These are phyloP conservation scores for Triplophysa dalaica DNA, from an alignment of 2,113 vertebrate species.

Conservation along the genomic window DNA sequence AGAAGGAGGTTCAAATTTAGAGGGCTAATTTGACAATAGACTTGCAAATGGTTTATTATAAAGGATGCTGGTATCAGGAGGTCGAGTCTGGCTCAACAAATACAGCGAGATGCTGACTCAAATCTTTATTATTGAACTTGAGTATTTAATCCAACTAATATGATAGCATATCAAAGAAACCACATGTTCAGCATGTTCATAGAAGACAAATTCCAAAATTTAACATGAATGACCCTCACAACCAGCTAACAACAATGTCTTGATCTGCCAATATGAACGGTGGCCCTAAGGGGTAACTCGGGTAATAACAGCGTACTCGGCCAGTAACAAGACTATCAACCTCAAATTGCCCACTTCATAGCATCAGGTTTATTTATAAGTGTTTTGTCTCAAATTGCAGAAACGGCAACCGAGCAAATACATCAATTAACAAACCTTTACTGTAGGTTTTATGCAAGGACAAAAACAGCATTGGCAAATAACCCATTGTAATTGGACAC, in stretches of 20 bases:
- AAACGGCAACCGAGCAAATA: too few relatives aligned
- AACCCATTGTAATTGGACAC: not conserved
- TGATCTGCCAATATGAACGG: not conserved
- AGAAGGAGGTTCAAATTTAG: slow-evolving; percentile 56
- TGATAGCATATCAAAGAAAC: not conserved
- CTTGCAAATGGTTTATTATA: slow-evolving; percentile 68
- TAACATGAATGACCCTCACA: not conserved
- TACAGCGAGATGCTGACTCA: not conserved
- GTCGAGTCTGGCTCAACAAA: slow-evolving; percentile 54
- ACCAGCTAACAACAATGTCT: not conserved
- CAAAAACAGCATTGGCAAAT: not conserved
- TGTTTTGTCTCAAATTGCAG: slow-evolving; percentile 8
- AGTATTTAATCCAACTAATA: not conserved
- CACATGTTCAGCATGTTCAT: not conserved
- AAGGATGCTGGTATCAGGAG: slow-evolving; percentile 60
- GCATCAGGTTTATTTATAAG: slow-evolving; percentile 21
- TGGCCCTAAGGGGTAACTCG: slow-evolving; percentile 34
- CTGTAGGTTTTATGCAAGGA: not conserved
- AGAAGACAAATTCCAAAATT: not conserved
- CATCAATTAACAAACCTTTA: not conserved
- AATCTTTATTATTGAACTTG: not conserved
- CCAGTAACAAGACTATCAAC: slow-evolving; percentile 27
- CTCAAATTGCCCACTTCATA: slow-evolving; percentile 21
- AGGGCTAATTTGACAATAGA: slow-evolving; percentile 65
- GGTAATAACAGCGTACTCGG: slow-evolving; percentile 22